These are phyloP conservation scores for Tachina lurida DNA, from an alignment of 2,888 invertebrate genomes.

Conservation along the genomic window DNA sequence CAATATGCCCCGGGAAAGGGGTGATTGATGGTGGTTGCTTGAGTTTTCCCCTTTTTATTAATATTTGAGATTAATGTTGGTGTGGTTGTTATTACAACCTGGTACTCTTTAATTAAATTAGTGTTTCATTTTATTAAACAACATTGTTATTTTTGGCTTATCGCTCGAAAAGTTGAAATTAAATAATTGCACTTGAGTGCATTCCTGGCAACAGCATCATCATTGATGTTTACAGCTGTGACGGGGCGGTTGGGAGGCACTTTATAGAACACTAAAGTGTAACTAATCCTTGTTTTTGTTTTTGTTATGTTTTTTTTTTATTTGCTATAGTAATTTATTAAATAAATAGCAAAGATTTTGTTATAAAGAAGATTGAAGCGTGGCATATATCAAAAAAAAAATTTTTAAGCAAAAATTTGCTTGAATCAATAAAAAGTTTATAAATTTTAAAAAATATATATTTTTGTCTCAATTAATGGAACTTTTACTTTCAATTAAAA, in stretches of 20 bases:
- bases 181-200: conserved; percentile 71
- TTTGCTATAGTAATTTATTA: conserved; percentile 16
- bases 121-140: conserved; percentile 60
- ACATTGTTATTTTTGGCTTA: conserved; percentile 70
- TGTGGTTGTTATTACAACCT: conserved; percentile 59
- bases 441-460: too few species aligned
- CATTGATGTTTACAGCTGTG: conserved; percentile 10
- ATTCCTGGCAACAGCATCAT: conserved; percentile 5
- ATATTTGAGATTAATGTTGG: conserved; percentile 26
- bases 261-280: conserved; percentile 63
- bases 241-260: conserved; percentile 14
- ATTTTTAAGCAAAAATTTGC: too few species aligned
- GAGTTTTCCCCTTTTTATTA: neutral
- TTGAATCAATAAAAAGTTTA: too few species aligned
- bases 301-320: conserved; percentile 3
- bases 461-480: too few species aligned
- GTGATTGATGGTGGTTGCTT: conserved; percentile 35
- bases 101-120: conserved; percentile 70
- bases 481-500: too few species aligned
- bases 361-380: neutral
- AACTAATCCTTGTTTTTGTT: conserved; percentile 56
- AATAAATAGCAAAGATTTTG: conserved; percentile 24
- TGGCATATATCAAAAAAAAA: too few species aligned
- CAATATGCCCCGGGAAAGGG: conserved; percentile 41
- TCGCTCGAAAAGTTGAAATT: conserved; percentile 66